Conservation (phyloP, 2,797 vertebrate species). For the Setipinna tenuifilis region DNA sequence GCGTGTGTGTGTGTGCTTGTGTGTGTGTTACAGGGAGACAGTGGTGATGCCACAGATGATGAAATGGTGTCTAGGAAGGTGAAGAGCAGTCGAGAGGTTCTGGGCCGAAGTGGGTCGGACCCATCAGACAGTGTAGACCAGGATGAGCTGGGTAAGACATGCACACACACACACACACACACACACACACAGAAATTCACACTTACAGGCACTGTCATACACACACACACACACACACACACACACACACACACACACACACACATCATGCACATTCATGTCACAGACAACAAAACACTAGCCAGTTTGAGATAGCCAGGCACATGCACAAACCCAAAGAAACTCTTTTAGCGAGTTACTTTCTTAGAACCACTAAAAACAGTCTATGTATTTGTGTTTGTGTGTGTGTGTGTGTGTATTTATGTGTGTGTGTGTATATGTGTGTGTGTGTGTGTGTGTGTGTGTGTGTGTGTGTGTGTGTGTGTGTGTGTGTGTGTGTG, state of each 20-base stretch:
- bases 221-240: background rate
- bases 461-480: constrained; percentile 17
- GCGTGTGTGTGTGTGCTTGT: background rate
- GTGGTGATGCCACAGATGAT: constrained; percentile 95
- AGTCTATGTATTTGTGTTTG: background rate
- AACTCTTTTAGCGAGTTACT: background rate
- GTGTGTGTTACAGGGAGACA: constrained; percentile 84
- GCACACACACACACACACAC: background rate
- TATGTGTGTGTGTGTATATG: background rate
- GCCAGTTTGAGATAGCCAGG: no score
- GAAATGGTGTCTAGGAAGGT: constrained; percentile 90
- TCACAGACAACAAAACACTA: no score
- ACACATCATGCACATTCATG: background rate
- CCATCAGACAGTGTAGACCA: constrained; percentile 87
- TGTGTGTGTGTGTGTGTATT: constrained; percentile 30
- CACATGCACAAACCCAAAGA: no score
- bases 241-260: background rate
- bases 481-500: constrained; percentile 28
- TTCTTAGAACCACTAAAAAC: background rate
- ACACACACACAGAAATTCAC: background rate
- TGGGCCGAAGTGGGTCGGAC: constrained; percentile 88
- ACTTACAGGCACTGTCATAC: background rate
- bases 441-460: background rate
- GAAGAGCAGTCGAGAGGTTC: constrained; percentile 85
- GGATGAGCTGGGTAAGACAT: constrained; percentile 83